phyloP scores from a whole-genome alignment of 2,888 invertebrate genomes.

The Mystacides longicornis region DNA sequence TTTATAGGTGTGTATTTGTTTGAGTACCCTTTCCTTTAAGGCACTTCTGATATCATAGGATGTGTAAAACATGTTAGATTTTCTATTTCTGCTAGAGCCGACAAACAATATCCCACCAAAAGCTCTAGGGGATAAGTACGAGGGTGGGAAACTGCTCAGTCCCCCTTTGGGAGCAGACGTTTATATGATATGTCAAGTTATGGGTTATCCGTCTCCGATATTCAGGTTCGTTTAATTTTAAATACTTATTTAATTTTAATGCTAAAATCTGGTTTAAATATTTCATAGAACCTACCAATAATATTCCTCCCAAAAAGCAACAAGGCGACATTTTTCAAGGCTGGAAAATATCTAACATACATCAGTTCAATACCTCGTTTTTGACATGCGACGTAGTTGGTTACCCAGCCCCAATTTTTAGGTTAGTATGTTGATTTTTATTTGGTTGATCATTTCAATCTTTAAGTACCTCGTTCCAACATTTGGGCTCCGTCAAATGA shows the following conservation, averaged over 20 bases:
- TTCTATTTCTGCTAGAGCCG: conserved; percentile 37
- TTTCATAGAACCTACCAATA: conserved; percentile 49
- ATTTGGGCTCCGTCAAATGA: conserved; percentile 9
- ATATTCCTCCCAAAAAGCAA: conserved; percentile 54
- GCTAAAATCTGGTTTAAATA: background rate
- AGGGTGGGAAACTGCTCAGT: conserved; percentile 54
- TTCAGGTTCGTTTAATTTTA: conserved; percentile 38
- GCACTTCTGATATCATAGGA: background rate
- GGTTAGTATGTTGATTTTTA: conserved; percentile 45
- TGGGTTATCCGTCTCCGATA: conserved; percentile 47
- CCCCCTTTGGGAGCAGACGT: conserved; percentile 35
- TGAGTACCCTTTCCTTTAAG: background rate
- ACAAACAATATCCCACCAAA: conserved; percentile 57
- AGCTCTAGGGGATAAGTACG: conserved; percentile 53
- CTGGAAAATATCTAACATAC: conserved; percentile 54
- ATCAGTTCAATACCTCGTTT: conserved; percentile 46
- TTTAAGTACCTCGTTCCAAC: conserved; percentile 8
- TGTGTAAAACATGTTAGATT: background rate
- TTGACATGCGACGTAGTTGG: conserved; percentile 63
- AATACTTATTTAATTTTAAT: conserved; percentile 22
- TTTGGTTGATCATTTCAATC: background rate
- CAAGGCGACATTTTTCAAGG: conserved; percentile 53
- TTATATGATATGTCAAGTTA: conserved; percentile 48
- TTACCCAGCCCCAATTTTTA: conserved; percentile 61
- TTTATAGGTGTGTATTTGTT: conserved; percentile 36